A percentile compares a stretch with the other conserved stretches of the same genome.
Evolutionary conservation across 2,113 vertebrate species (phyloP).

Genomic region (Perognathus longimembris): DNA sequence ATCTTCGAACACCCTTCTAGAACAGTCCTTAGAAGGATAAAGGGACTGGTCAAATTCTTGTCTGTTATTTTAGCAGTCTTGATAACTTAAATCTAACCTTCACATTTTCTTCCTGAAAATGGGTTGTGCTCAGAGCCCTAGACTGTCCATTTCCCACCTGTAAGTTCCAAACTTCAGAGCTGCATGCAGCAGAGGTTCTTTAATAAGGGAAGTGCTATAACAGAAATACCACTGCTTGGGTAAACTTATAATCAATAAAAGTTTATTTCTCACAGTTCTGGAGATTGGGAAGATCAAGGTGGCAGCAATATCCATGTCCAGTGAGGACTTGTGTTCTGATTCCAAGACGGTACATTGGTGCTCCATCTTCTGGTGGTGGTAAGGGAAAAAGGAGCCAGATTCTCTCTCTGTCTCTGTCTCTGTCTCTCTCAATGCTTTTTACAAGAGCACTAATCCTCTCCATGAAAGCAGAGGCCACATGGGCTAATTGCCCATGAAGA

Average conservation of each 20-base stretch:
- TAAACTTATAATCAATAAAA: not conserved
- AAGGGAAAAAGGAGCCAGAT: too few species aligned
- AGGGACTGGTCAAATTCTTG: not conserved
- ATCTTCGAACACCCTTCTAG: not conserved
- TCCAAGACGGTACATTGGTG: not conserved
- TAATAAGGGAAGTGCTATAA: not conserved
- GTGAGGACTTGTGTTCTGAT: not conserved
- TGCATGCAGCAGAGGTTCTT: not conserved
- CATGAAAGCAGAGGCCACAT: not conserved
- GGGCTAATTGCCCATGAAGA: not conserved
- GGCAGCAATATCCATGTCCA: too few species aligned
- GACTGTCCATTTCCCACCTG: not conserved
- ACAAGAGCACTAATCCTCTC: not conserved
- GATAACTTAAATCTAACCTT: not conserved
- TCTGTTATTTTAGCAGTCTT: not conserved
- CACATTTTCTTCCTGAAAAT: not conserved
- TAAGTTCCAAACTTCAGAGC: too few species aligned
- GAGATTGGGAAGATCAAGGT: not conserved
- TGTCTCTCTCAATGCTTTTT: not conserved
- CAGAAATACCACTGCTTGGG: not conserved
- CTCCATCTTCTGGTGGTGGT: not conserved
- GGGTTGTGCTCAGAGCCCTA: not conserved
- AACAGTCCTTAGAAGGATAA: not conserved
- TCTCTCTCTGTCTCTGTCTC: not conserved
- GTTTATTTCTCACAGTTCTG: not conserved